Evolutionary conservation across 2,113 vertebrate genomes (phyloP), one percentile per base, ranked within the genome.

Genomic region (Megaceryle maxima): DNA sequence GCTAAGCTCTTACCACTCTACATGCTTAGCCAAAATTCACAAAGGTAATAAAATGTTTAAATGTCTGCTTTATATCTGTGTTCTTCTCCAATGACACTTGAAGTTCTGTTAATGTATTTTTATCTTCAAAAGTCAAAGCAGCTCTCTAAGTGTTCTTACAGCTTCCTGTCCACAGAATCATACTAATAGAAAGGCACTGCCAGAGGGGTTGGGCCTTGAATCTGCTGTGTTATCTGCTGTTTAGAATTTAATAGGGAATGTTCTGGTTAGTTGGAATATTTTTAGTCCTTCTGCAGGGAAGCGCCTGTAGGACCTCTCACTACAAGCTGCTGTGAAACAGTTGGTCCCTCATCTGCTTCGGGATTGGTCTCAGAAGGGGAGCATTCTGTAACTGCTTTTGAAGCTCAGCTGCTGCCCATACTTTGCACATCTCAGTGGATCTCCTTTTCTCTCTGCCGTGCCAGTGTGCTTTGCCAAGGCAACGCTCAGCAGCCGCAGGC

Each of bases 11-110:
- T 48, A 37, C 19, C 20, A 8, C 37, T 60, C 37, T 10, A 3
- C 29, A 46, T 21, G 17, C 33, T 77, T 31, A 50, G 87, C 62
- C 24, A 90, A 48, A 88, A 86, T 64, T 93, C 57, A 95, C 13
- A 68, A 93, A 93, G 55, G 43, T 90, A 95, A 81, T 16, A 66
- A 74, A 87, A 74, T 11, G 16, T 48, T 95, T 85, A 69, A 16
- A 87, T 89, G 86, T 55, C 25, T 82, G 41, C 51, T 77, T 87
- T 57, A 33, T 26, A 12, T 43, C 48, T 43, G 69, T 50, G 11
- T 77, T 82, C 53, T 76, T 87, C 59, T 51, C 48, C 50, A 33
- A 4, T 41, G 35, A 55, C 28, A 46, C 35, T n/a, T 64, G 5
- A 72, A 79, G 50, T 50, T 80, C 50, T 63, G n/a, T 46, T 87